Evolutionary conservation across 2,888 invertebrate genomes (phyloP).

Genomic region (Exocentrus adspersus): DNA sequence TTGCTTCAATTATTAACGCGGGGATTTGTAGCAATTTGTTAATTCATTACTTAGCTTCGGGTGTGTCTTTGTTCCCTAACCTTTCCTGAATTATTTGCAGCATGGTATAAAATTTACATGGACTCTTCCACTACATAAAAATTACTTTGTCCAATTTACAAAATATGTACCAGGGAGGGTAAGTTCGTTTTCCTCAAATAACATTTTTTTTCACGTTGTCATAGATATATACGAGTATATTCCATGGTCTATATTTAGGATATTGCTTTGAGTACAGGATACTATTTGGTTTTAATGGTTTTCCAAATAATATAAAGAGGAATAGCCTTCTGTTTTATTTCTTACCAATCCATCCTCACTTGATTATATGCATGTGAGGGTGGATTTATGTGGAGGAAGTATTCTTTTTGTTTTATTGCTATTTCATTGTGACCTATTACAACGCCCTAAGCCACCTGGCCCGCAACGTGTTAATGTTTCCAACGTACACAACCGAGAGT

Average conservation of each 20-base stretch:
- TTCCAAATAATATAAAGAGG: no score
- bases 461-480: conserved; percentile 41
- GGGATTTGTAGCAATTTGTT: conserved; percentile 54
- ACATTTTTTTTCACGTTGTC: no score
- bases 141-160: no score
- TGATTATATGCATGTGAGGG: background rate
- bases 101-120: conserved; percentile 4
- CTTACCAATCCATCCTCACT: background rate
- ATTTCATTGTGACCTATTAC: conserved; percentile 16
- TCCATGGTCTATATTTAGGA: no score
- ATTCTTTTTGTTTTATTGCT: conserved; percentile 18
- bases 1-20: conserved; percentile 58
- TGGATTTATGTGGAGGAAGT: conserved; percentile 15
- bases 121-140: no score
- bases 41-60: conserved; percentile 51
- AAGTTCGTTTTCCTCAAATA: no score
- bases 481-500: conserved; percentile 39
- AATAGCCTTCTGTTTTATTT: background rate
- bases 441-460: conserved; percentile 28
- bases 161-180: no score
- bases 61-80: conserved; percentile 17
- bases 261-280: no score
- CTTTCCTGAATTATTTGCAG: conserved; percentile 15
- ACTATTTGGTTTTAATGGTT: no score
- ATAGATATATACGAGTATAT: no score